Percentiles rank a stretch among this genome's conserved stretches.
phyloP scores from a whole-genome alignment of 2,797 vertebrate genomes.

The Sebastes cheni region DNA sequence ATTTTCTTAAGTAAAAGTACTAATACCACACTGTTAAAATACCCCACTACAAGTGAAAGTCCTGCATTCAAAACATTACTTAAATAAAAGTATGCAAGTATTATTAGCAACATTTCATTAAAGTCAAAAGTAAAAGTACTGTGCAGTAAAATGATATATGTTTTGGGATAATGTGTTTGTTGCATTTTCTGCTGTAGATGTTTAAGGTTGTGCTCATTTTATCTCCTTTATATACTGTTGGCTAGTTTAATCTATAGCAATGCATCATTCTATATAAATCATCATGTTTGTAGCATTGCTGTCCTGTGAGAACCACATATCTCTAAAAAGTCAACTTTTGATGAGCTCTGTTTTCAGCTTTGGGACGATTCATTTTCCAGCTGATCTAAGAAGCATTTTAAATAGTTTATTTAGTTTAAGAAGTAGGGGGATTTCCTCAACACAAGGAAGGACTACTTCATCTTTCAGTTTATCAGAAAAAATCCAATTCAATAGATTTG shows the following conservation, averaged over 20 bases:
- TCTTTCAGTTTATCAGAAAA: not conserved
- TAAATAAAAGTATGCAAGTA: not conserved
- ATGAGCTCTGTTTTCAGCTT: no score
- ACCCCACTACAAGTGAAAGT: no score
- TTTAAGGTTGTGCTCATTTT: not conserved
- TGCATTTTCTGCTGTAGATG: not conserved
- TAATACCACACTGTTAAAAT: no score
- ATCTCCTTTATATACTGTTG: not conserved
- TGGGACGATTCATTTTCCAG: accelerated
- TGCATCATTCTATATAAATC: not conserved
- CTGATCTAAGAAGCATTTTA: not conserved
- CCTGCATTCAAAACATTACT: no score
- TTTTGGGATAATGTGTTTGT: not conserved
- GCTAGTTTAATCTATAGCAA: not conserved
- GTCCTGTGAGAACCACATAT: not conserved
- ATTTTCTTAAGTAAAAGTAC: not conserved
- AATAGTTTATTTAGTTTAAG: not conserved
- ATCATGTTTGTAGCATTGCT: not conserved
- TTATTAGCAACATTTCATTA: not conserved
- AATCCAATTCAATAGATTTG: accelerated
- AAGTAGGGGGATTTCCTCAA: not conserved
- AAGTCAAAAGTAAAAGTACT: not conserved
- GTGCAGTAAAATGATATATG: not conserved
- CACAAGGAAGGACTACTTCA: not conserved
- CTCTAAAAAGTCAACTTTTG: no score